Base-by-base conservation (phyloP, 2,113 vertebrate species). In the Thamnaconus septentrionalis region DNA sequence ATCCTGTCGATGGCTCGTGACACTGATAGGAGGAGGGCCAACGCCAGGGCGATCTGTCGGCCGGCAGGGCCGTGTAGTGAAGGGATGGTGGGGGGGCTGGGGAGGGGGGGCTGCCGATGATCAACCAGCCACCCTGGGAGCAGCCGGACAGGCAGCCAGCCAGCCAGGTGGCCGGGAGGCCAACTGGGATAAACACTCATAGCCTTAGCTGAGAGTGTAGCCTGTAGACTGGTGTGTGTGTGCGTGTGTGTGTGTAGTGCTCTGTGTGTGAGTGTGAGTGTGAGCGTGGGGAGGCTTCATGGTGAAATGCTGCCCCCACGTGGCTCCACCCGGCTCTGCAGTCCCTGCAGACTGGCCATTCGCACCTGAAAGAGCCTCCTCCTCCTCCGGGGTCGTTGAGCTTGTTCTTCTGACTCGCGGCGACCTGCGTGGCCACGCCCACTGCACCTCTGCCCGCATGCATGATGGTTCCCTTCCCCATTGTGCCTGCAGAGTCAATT, bases 281-380 rank as follows among this genome's bases (percentile, higher is more conserved):
- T 31, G 18, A 31, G 18, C 71, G 87, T 70, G 39, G 3, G 18
- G 44, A 10, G 53, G 40, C 90, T 90, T 86, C 79, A 82, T 86
- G 91, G 90, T 92, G 88, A 92, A 92, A 95, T 88, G 92, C 91
- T 94, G 95, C 94, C 94, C 93, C 91, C 96, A 91, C 92, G 92
- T 96, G 97, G 83, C 63, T 63, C 11, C 53, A 62, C 0, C 2
- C 0, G 54, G 55, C 86, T 81, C 62, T 62, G 40, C 82, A 74
- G 57, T 52, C 4, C 6, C 8, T 46, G 53, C 62, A 31, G 18
- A 50, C 44, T 41, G 18, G 59, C 3, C 5, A 64, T 54, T 54
- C 53, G 88, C 93, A 95, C 92, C 89, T 93, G 91, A 92, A 95
- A 88, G 93, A 93, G 85, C 91, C 91, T 88, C 90, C 93, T 91